Percentiles rank a stretch among this genome's conserved stretches.
These are phyloP conservation scores for Cepaea hortensis DNA, from an alignment of 2,888 invertebrate genomes.

Conservation along the genomic window DNA sequence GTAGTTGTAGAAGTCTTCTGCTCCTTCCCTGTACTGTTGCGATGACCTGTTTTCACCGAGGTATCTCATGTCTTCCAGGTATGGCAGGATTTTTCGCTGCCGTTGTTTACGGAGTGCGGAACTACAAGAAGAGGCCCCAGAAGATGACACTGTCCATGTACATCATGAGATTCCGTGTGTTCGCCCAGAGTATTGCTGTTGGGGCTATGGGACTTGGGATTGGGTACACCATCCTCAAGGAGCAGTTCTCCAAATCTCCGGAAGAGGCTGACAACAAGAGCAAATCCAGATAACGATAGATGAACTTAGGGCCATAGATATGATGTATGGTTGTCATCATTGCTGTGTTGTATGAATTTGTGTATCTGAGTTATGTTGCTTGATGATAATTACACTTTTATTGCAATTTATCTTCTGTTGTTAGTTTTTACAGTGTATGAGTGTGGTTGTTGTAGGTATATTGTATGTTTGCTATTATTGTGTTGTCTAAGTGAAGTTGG, in stretches of 20 bases:
- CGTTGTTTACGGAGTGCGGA: constrained; percentile 84
- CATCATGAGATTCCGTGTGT: constrained; percentile 89
- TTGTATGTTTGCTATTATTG: too few species aligned
- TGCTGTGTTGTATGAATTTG: too few species aligned
- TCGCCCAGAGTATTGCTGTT: constrained; percentile 88
- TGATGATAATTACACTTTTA: too few species aligned
- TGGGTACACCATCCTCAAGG: constrained; percentile 61
- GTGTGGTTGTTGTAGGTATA: too few species aligned
- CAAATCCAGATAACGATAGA: neutral
- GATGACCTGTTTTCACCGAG: too few species aligned
- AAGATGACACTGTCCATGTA: constrained; percentile 88
- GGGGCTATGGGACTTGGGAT: constrained; percentile 86
- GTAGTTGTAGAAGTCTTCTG: too few species aligned
- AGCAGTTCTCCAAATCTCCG: neutral
- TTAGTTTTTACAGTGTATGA: too few species aligned
- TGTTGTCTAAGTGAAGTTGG: too few species aligned
- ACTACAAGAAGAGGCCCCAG: constrained; percentile 83
- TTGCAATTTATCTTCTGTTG: too few species aligned
- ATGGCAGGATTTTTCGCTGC: constrained; percentile 89
- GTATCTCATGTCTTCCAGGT: constrained; percentile 79
- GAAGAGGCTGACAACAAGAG: neutral
- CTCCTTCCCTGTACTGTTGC: too few species aligned
- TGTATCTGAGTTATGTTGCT: too few species aligned
- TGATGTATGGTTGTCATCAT: too few species aligned
- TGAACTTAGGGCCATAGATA: neutral